phyloP scores from a whole-genome alignment of 2,797 vertebrate genomes.

The Salarias fasciatus region DNA sequence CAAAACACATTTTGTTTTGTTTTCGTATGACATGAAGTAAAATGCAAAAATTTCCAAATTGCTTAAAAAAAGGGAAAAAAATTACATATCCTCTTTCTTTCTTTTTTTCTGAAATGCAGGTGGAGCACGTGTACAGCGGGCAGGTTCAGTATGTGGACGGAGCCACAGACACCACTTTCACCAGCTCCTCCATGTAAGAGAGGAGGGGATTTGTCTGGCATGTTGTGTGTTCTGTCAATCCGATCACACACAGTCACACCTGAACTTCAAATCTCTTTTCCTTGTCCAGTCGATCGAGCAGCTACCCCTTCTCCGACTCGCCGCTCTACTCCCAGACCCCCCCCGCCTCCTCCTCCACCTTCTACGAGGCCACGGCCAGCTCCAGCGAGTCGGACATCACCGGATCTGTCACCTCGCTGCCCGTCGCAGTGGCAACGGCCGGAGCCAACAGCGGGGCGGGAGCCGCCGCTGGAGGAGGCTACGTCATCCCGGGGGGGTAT shows the following conservation, averaged over 20 bases:
- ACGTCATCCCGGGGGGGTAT: conserved; percentile 88
- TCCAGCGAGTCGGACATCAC: conserved; percentile 84
- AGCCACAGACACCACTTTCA: conserved; percentile 79
- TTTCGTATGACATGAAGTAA: background rate
- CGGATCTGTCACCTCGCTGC: conserved; percentile 84
- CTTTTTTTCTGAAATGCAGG: conserved; percentile 68
- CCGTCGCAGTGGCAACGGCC: conserved; percentile 76
- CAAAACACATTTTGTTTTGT: background rate
- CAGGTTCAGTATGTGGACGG: conserved; percentile 93
- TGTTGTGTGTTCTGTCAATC: background rate
- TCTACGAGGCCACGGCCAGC: conserved; percentile 86
- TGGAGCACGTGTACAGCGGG: conserved; percentile 88
- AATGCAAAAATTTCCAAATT: background rate
- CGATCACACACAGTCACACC: background rate
- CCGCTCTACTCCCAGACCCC: conserved; percentile 87
- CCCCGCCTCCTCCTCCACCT: conserved; percentile 80
- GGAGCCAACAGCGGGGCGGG: conserved; percentile 59
- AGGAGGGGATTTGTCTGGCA: conserved; percentile 20
- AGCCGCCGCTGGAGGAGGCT: conserved; percentile 84
- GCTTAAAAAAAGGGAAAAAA: no score
- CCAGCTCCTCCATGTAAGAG: conserved; percentile 85
- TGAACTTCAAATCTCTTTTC: background rate
- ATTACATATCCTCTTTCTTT: no score
- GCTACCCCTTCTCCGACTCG: conserved; percentile 88
- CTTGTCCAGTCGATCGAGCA: conserved; percentile 84